Conservation (phyloP, 2,888 invertebrate genomes). For the Hirtodrosophila confusa region DNA sequence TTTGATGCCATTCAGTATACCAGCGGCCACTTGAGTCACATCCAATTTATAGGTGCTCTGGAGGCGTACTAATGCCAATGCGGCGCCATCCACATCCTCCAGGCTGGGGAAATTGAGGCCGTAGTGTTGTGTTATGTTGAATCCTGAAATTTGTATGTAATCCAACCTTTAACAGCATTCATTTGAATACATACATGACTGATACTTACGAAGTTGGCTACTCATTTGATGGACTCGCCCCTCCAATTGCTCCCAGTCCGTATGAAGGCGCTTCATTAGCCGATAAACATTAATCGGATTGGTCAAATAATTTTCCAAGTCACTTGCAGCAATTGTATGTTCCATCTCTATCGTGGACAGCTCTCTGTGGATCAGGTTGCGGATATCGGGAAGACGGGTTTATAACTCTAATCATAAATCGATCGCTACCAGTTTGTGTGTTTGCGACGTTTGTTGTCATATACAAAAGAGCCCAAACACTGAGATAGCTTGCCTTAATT, state of each 20-base stretch:
- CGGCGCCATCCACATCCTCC: conserved; percentile 97
- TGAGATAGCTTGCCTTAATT: conserved; percentile 51
- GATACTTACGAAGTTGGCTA: conserved; percentile 84
- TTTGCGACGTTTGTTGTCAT: conserved; percentile 56
- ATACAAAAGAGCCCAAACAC: conserved; percentile 26
- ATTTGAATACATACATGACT: background rate
- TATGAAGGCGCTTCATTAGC: conserved; percentile 94
- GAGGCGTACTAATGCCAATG: conserved; percentile 94
- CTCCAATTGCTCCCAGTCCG: conserved; percentile 94
- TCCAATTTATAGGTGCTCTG: conserved; percentile 97
- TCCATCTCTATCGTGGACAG: conserved; percentile 89
- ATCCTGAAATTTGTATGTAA: conserved; percentile 85
- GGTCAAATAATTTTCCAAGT: conserved; percentile 91
- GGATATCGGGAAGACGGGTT: conserved; percentile 47
- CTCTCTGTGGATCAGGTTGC: conserved; percentile 72
- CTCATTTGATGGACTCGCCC: conserved; percentile 88
- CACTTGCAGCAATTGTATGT: conserved; percentile 90
- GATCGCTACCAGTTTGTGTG: conserved; percentile 62
- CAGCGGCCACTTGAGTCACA: conserved; percentile 92
- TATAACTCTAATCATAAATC: conserved; percentile 39
- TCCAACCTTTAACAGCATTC: background rate
- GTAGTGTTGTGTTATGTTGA: conserved; percentile 88
- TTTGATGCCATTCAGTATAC: conserved; percentile 92
- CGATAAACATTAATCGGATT: conserved; percentile 98
- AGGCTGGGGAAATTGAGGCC: conserved; percentile 91